Evolutionary conservation across 2,797 vertebrate species (phyloP).

Genomic region (Sebastiscus tertius): DNA sequence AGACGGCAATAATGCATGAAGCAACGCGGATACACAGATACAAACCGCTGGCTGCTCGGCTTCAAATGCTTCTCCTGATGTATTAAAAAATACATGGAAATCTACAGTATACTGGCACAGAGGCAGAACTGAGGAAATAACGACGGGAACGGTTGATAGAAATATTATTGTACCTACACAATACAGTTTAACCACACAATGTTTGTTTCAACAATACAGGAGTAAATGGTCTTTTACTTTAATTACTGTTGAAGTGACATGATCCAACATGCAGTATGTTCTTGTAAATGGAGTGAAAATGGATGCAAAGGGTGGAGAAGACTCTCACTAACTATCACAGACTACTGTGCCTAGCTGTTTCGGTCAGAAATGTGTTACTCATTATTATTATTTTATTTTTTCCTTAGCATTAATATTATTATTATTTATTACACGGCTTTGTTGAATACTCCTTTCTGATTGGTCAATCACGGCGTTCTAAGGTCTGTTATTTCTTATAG

Average conservation of each 20-base stretch:
- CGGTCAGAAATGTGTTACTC: neutral
- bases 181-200: neutral
- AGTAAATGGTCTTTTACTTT: neutral
- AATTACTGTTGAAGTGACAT: neutral
- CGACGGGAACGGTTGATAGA: neutral
- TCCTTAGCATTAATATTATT: no score
- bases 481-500: no score
- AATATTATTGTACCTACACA: neutral
- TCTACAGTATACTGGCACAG: neutral
- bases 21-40: neutral
- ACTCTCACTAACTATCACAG: neutral
- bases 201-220: neutral
- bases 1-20: conserved; percentile 18
- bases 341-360: neutral
- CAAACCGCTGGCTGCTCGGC: conserved; percentile 10
- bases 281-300: neutral
- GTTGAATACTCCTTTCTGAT: no score
- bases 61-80: conserved; percentile 11
- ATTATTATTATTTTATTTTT: no score
- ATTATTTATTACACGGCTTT: no score
- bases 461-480: rapidly evolving
- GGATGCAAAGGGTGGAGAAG: neutral
- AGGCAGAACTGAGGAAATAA: neutral
- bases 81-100: neutral
- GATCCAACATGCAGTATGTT: neutral